Evolutionary conservation across 2,113 vertebrate species (phyloP), one percentile per base, ranked within the genome.

Genomic region (Ariopsis seemanni): DNA sequence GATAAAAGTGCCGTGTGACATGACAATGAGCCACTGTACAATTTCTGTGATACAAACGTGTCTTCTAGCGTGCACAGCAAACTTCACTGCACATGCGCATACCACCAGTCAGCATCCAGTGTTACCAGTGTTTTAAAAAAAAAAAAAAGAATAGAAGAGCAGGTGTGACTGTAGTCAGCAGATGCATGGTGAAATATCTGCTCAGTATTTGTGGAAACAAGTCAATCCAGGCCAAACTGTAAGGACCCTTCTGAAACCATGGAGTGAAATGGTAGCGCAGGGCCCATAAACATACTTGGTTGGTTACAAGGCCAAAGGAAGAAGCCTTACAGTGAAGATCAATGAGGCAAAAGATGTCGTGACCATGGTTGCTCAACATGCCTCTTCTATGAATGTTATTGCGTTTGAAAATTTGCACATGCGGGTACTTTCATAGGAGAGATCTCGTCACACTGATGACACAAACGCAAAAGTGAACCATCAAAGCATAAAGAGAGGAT

Each of bases 21-120:
- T 20, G 25, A 42, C 79, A 62, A 22, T 7, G 58, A 82, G 30
- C 57, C 79, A 82, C 5, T 62, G 57, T 82, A 30, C 57, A 82
- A 82, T 58, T 48, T 82, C 58, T 48, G 57, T 82, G 30, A 82
- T 62, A 48, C 34, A 82, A 18, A 22, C 18, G 30, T 20, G 78
- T 82, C 79, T 82, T 62, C 79, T 42, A 62, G 30, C 62, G 57
- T 82, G 79, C 79, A 83, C 48, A 30, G 30, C 82, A 83, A 65
- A 69, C 63, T 52, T 63, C 42, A 83, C 25, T 69, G 25, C 14
- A 6, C 82, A 84, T 84, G 82, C 82, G 30, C 60, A 67, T 67
- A 69, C 25, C 25, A 84, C 63, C 57, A 42, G 27, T 48, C 79
- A 82, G 79, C 30, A 82, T 82, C 57, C 57, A 82, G 30, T 80